Base-by-base conservation (phyloP, 2,888 invertebrate species). In the Drosophila mayaguana region DNA sequence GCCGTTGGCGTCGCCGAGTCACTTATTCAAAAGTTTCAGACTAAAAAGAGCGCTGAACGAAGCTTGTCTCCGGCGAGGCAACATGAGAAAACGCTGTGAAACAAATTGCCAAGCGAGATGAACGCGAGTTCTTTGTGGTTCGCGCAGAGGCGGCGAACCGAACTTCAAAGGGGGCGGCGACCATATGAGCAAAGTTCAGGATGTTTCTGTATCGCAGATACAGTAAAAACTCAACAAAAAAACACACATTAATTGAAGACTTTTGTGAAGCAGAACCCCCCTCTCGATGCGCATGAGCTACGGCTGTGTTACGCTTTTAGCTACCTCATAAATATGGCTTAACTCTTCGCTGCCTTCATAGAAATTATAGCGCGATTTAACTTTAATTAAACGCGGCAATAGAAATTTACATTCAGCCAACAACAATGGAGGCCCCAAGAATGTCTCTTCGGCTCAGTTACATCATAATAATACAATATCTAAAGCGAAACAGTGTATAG, bases 381-480 rank as follows among this genome's bases (percentile, higher is more conserved):
- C 69, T 80, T 80, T 80, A 80, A 78, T 75, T 81, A 84, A 80
- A 69, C 56, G 50, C 66, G 57, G 63, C 63, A 67, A 64, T 72
- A 80, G 68, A 80, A 68, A 70, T 64, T 63, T 69, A 70, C 72
- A 75, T 88, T 71, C 60, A 72, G 72, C 64, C 50, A 46, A 45
- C 55, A 75, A 83, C 81, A 86, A 64, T 75, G 57, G 36, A 56
- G 40, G 22, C 43, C 60, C 48, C 20, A 69, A 36, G 18, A 62
- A 45, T 56, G 57, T 14, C 42, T 46, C 22, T 48, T 42, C 20
- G 22, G 43, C 57, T 63, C 63, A 16, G 36, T 38, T 51, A 62
- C 54, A 54, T 50, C 62, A 51, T 62, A 36, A 40, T 40, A 40
- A 54, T 38, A 40, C 25, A 38, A n/a, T n/a, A 40, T 25, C 38